phyloP scores from a whole-genome alignment of 2,888 invertebrate genomes.

The Catocala fraxini region DNA sequence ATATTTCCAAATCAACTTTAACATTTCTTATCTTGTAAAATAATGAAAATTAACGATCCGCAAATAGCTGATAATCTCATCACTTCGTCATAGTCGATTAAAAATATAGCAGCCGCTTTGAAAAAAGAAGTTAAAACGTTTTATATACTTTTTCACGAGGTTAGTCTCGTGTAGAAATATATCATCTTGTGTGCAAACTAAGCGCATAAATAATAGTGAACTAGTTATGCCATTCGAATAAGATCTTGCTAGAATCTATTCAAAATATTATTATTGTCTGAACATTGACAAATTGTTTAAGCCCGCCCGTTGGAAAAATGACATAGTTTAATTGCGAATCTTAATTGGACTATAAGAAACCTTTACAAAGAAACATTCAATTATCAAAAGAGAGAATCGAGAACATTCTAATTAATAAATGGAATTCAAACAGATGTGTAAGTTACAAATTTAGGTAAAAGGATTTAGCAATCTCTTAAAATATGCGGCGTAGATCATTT shows the following conservation, averaged over 20 bases:
- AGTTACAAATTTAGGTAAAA: neutral
- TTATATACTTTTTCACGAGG: neutral
- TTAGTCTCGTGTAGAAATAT: constrained; percentile 13
- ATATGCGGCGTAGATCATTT: constrained; percentile 5
- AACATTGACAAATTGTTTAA: constrained; percentile 39
- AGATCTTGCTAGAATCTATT: constrained; percentile 28
- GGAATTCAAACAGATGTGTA: no score
- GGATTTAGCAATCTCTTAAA: constrained; percentile 9
- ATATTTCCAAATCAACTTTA: neutral
- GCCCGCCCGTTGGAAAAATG: constrained; percentile 32
- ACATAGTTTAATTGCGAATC: constrained; percentile 43
- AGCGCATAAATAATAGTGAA: constrained; percentile 24
- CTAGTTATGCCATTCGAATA: constrained; percentile 30
- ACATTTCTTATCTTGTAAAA: neutral
- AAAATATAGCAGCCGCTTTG: constrained; percentile 7
- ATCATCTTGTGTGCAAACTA: constrained; percentile 11
- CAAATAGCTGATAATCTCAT: constrained; percentile 6
- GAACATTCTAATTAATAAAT: no score
- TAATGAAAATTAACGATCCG: constrained; percentile 9
- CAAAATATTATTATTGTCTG: constrained; percentile 31
- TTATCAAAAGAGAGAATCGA: no score
- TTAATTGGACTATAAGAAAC: constrained; percentile 47
- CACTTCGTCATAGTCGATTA: constrained; percentile 8
- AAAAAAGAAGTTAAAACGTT: neutral
- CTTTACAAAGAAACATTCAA: constrained; percentile 30